Conservation (phyloP, 2,113 vertebrate genomes). For the Redunca redunca region DNA sequence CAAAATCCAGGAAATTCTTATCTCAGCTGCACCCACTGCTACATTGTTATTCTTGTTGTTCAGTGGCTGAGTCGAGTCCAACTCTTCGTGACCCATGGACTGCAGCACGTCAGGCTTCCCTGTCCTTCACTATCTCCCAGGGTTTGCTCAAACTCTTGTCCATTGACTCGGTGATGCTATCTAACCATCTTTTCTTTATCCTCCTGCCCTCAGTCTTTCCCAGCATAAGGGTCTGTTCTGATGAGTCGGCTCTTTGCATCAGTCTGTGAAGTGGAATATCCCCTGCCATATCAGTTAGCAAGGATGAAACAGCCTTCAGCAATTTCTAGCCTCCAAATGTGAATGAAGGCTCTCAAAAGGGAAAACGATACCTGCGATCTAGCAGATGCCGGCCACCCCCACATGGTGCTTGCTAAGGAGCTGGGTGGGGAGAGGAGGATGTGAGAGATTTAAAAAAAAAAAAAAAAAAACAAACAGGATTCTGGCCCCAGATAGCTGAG, state of each 20-base stretch:
- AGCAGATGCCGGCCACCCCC: accelerated
- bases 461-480: not conserved
- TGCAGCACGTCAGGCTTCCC: not conserved
- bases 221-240: not conserved
- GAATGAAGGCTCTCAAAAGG: not conserved
- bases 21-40: accelerated
- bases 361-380: not conserved
- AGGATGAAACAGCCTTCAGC: not conserved
- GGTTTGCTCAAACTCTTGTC: not conserved
- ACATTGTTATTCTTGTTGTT: not conserved
- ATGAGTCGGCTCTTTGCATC: not conserved
- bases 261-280: not conserved
- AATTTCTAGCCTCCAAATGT: not conserved
- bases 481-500: not conserved
- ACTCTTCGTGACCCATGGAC: not conserved
- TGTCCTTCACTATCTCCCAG: not conserved
- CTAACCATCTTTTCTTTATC: not conserved
- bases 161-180: not conserved
- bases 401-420: not conserved
- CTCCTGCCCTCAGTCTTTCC: not conserved
- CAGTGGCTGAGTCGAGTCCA: not conserved
- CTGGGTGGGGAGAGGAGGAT: not conserved
- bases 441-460: not conserved
- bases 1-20: not conserved
- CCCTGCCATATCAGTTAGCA: not conserved